Base-by-base conservation (phyloP, 2,113 vertebrate genomes). In the Gymnarchus niloticus region DNA sequence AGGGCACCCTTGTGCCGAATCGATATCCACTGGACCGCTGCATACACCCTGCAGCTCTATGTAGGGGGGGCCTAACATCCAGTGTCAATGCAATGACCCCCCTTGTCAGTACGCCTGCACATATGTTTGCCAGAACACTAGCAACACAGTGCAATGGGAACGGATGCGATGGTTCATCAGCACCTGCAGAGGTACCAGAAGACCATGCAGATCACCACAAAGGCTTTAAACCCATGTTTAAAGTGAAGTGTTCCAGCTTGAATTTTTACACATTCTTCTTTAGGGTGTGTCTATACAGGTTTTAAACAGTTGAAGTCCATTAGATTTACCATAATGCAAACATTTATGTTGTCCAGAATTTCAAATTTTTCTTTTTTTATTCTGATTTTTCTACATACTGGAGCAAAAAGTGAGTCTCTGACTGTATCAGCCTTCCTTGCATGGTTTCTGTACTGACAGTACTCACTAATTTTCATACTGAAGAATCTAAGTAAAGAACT, bases 41-140 rank as follows among this genome's bases (percentile, higher is more conserved):
- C 81, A 88, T 84, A 78, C 56, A 76, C 2, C 12, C 78, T 80
- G 37, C 33, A 48, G 52, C 86, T 85, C 52, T 84, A 65, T 78
- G 12, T 23, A 65, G 51, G 83, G 88, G 78, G 8, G 78, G n/a
- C n/a, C 84, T 85, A 86, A 41, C 81, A 83, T 28, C 5, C 41
- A 65, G 84, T 87, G 86, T 77, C 90, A 86, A 1, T 90, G 3
- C 21, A n/a, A 19, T 81, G 56, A 25, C 10, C 73, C 85, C 57
- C 56, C 56, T 76, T 6, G 49, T n/a, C 0, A 59, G 78, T 87
- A 61, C 46, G 54, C 51, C 56, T 86, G 86, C 56, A 87, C 48
- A 2, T 80, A 76, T 14, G 2, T 23, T 6, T 83, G 57, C 48
- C 86, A 81, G 81, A 49, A 46, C 44, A 28, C 8, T 33, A 83